phyloP scores from a whole-genome alignment of 2,113 vertebrate genomes.

The Orthochromis malagaraziensis region DNA sequence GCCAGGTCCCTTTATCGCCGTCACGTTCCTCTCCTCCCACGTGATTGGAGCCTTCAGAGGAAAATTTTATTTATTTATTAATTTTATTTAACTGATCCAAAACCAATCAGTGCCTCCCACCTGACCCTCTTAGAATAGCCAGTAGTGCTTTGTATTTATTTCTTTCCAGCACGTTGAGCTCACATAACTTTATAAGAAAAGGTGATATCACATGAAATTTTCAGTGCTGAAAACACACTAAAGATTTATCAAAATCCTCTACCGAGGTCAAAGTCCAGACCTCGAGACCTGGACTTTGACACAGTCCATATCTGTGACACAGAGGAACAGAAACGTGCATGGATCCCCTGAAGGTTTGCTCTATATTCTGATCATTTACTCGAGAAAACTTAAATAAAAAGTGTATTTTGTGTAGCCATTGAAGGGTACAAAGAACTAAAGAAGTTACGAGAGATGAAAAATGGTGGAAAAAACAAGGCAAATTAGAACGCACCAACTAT shows the following conservation, averaged over 20 bases:
- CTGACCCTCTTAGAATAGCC: neutral
- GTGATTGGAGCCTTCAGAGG: constrained; percentile 79
- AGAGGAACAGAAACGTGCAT: neutral
- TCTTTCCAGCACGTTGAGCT: neutral
- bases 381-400: neutral
- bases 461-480: neutral
- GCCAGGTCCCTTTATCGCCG: constrained; percentile 86
- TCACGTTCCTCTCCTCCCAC: constrained; percentile 91
- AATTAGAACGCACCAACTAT: neutral
- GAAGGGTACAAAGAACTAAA: neutral
- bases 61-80: neutral
- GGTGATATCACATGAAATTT: neutral
- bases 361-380: neutral
- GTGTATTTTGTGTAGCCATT: neutral
- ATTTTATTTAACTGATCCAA: neutral
- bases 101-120: neutral
- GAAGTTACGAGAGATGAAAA: rapidly evolving
- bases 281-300: rapidly evolving
- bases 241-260: neutral
- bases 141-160: neutral
- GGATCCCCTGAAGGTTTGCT: neutral
- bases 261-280: rapidly evolving
- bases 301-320: neutral
- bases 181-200: neutral
- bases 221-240: neutral